Conservation (phyloP, 2,888 invertebrate genomes). For the Acrobasis repandana region DNA sequence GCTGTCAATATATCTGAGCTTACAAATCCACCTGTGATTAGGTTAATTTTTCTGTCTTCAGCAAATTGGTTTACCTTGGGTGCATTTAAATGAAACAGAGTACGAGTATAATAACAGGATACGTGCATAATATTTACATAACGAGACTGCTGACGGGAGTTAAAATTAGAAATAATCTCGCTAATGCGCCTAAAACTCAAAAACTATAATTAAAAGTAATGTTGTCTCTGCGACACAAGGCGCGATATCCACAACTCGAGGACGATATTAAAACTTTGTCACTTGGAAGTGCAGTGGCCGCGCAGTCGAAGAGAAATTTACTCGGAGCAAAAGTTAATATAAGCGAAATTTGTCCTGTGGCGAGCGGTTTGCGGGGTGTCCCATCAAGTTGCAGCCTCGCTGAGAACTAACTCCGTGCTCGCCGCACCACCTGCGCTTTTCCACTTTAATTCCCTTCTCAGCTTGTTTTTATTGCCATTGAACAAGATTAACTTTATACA, state of each 20-base stretch:
- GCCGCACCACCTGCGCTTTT: slow-evolving; percentile 53
- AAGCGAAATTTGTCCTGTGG: slow-evolving; percentile 77
- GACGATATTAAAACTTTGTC: slow-evolving; percentile 76
- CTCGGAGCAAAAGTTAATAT: slow-evolving; percentile 78
- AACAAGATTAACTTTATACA: slow-evolving; percentile 32
- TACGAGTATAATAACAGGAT: background rate
- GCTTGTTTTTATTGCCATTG: slow-evolving; percentile 38
- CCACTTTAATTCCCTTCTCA: slow-evolving; percentile 40
- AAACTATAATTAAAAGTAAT: slow-evolving; percentile 43
- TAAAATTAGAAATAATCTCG: slow-evolving; percentile 10
- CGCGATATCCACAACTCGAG: slow-evolving; percentile 45
- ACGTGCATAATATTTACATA: background rate
- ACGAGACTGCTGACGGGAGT: background rate
- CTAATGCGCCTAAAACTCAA: slow-evolving; percentile 32
- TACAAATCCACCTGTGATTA: background rate
- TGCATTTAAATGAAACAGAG: no score
- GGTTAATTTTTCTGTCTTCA: background rate
- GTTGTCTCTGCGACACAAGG: slow-evolving; percentile 41
- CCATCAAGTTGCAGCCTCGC: slow-evolving; percentile 55
- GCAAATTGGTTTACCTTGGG: background rate
- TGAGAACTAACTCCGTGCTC: slow-evolving; percentile 51
- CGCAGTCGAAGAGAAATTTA: slow-evolving; percentile 72
- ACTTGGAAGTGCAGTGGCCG: slow-evolving; percentile 75
- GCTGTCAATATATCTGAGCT: slow-evolving; percentile 8
- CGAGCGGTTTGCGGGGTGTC: slow-evolving; percentile 60